Conservation (phyloP, 2,888 invertebrate genomes). For the Strigamia transsilvanica region DNA sequence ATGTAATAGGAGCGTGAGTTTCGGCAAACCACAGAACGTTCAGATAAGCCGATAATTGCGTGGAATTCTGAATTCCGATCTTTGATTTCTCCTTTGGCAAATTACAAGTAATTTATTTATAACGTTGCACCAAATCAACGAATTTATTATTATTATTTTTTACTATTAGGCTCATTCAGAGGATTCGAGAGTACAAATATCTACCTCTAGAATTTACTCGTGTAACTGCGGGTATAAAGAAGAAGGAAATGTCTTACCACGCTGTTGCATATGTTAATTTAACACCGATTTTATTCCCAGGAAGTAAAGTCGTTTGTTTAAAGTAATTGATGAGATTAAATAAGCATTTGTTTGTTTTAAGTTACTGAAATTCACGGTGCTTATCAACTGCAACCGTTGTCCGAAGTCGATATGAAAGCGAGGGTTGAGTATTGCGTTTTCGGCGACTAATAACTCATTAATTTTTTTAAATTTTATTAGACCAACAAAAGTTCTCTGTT, state of each 20-base stretch:
- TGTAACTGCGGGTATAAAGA: not conserved
- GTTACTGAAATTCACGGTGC: not conserved
- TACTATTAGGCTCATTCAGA: not conserved
- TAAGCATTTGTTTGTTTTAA: not conserved
- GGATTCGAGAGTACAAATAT: not conserved
- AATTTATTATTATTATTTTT: not conserved
- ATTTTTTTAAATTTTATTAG: not conserved
- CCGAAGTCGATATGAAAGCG: not conserved
- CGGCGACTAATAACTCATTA: not conserved
- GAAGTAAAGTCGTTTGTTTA: not conserved
- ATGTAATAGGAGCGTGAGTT: not conserved
- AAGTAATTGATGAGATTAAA: not conserved
- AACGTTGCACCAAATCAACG: not conserved
- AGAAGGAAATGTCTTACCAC: not conserved
- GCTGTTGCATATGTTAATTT: not conserved
- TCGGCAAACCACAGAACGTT: not conserved
- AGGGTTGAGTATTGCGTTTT: not conserved
- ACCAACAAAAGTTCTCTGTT: not conserved
- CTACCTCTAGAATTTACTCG: not conserved
- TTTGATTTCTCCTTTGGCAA: not conserved
- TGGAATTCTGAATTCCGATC: slow-evolving; percentile 17
- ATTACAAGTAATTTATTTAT: not conserved
- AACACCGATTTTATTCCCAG: not conserved
- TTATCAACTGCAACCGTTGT: not conserved
- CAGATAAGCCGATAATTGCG: not conserved